These are phyloP conservation scores for Corythornis madagascariensis DNA, from an alignment of 2,113 vertebrate species.

Conservation along the genomic window DNA sequence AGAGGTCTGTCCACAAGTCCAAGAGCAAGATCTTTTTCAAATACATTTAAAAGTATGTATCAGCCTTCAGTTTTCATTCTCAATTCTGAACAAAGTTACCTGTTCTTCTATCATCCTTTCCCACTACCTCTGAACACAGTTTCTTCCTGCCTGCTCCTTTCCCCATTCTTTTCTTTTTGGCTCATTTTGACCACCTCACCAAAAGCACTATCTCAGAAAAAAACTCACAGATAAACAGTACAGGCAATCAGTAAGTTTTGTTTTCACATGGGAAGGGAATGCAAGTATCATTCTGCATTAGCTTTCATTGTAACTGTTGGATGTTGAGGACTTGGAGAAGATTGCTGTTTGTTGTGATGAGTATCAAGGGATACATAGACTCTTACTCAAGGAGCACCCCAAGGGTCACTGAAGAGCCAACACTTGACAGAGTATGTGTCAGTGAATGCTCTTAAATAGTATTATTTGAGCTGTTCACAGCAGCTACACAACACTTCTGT, in stretches of 20 bases:
- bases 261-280: not conserved
- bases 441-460: not conserved
- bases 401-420: not conserved
- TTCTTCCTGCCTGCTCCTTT: slow-evolving; percentile 15
- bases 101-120: not conserved
- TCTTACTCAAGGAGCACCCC: not conserved
- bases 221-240: not conserved
- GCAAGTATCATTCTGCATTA: not conserved
- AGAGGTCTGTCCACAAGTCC: not conserved
- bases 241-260: not conserved
- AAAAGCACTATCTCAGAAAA: not conserved
- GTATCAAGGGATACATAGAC: not conserved
- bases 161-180: slow-evolving; percentile 6
- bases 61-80: not conserved
- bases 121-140: not conserved
- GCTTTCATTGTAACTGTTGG: not conserved
- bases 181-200: not conserved
- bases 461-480: not conserved
- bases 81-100: not conserved
- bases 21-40: not conserved
- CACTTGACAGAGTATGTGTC: not conserved
- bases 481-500: not conserved
- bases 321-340: not conserved
- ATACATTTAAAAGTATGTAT: not conserved
- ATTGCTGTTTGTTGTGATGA: not conserved